These are phyloP conservation scores for Zaprionus inermis DNA, from an alignment of 1,140 invertebrate species.

Conservation along the genomic window DNA sequence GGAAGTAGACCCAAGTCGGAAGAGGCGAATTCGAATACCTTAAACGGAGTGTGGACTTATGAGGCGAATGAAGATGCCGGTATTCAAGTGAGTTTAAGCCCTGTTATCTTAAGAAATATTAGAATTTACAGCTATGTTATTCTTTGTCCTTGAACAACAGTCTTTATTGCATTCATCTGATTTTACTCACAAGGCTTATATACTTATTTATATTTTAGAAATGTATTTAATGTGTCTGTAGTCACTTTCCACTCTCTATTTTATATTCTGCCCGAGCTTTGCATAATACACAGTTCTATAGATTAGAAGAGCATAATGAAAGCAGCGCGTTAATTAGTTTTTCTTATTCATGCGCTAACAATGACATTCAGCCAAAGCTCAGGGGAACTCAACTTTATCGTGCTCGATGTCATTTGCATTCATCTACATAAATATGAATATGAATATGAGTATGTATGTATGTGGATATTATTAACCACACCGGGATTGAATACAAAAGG, in stretches of 20 bases:
- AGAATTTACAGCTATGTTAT: background rate
- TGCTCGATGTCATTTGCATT: conserved; percentile 12
- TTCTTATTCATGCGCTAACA: conserved; percentile 11
- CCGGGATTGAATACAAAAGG: conserved; percentile 8
- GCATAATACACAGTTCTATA: background rate
- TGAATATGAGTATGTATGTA: background rate
- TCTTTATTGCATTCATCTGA: background rate
- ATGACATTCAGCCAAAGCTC: conserved; percentile 6
- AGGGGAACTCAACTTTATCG: conserved; percentile 12
- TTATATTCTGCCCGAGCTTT: background rate
- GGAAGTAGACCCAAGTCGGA: conserved; percentile 1
- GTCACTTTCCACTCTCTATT: conserved; percentile 1
- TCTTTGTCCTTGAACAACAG: background rate
- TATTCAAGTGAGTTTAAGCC: conserved; percentile 36
- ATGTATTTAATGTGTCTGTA: background rate
- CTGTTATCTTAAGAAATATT: background rate
- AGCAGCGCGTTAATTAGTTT: conserved; percentile 12
- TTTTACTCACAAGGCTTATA: background rate
- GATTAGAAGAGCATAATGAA: conserved; percentile 10
- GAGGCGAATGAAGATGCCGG: conserved; percentile 33
- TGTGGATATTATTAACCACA: conserved; percentile 6
- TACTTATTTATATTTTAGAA: background rate
- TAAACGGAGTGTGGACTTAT: conserved; percentile 33
- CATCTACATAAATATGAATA: conserved; percentile 7
- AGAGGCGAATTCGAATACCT: background rate